A percentile compares a stretch with the other conserved stretches of the same genome.
These are phyloP conservation scores for Sogatella furcifera DNA, from an alignment of 1,140 invertebrate genomes.

Conservation along the genomic window DNA sequence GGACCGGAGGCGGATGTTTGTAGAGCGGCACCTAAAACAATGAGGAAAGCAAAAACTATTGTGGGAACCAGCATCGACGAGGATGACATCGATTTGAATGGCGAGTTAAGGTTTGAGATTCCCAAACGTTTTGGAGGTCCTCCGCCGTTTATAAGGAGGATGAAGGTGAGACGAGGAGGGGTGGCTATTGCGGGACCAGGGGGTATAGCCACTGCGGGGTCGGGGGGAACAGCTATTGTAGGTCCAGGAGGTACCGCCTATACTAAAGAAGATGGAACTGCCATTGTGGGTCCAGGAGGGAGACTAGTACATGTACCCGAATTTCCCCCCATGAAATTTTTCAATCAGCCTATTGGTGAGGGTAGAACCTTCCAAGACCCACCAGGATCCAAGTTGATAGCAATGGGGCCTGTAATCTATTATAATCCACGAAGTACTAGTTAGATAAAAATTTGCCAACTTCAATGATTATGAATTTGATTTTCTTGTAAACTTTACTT, in stretches of 20 bases:
- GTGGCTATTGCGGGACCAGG: slow-evolving; percentile 63
- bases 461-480: too few relatives aligned
- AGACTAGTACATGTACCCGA: slow-evolving; percentile 42
- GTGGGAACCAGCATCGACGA: not conserved
- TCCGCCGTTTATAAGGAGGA: slow-evolving; percentile 50
- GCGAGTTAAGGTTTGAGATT: slow-evolving; percentile 17
- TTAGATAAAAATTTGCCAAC: too few relatives aligned
- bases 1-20: slow-evolving; percentile 41
- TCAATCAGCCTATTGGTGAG: not conserved
- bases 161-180: slow-evolving; percentile 54
- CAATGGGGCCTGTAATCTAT: slow-evolving; percentile 55
- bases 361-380: slow-evolving; percentile 20
- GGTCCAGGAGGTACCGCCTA: slow-evolving; percentile 58
- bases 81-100: not conserved
- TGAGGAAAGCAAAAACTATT: slow-evolving; percentile 7
- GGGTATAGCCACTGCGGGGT: slow-evolving; percentile 57
- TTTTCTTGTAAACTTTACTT: too few relatives aligned
- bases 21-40: slow-evolving; percentile 14
- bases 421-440: slow-evolving; percentile 34
- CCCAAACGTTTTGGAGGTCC: not conserved
- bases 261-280: slow-evolving; percentile 52
- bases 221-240: slow-evolving; percentile 59
- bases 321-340: not conserved
- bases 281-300: slow-evolving; percentile 54
- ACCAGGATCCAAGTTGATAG: slow-evolving; percentile 48